Conservation (phyloP, 2,888 invertebrate genomes). For the Lepetodrilus schrolli region DNA sequence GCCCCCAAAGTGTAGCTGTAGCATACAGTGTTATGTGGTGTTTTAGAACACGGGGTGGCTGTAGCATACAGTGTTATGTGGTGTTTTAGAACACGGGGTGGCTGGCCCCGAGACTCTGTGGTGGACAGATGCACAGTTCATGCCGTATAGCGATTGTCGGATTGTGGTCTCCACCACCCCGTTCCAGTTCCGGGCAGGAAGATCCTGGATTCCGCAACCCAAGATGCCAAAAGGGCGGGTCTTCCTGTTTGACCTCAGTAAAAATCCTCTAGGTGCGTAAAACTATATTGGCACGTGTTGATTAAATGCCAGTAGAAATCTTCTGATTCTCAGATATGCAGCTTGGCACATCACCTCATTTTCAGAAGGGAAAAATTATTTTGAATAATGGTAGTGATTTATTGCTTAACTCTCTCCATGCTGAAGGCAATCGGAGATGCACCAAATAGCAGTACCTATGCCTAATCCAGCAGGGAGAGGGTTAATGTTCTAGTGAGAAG, state of each 20-base stretch:
- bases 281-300: not conserved
- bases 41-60: not conserved
- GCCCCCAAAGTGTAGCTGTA: no score
- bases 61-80: not conserved
- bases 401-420: no score
- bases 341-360: no score
- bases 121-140: conserved; percentile 66
- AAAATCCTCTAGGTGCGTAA: conserved; percentile 7
- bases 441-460: no score
- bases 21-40: no score
- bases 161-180: conserved; percentile 51
- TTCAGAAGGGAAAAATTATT: no score
- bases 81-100: conserved; percentile 14
- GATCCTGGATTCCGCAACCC: conserved; percentile 43
- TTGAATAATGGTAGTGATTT: no score
- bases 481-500: no score
- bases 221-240: conserved; percentile 51
- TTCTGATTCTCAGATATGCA: no score
- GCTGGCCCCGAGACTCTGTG: conserved; percentile 45
- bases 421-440: no score
- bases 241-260: conserved; percentile 7
- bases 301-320: not conserved
- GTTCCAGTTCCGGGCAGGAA: conserved; percentile 45
- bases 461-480: no score
- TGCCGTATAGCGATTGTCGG: conserved; percentile 58